These are phyloP conservation scores for Bubo blakistoni DNA, from an alignment of 2,113 vertebrate genomes.

Conservation along the genomic window DNA sequence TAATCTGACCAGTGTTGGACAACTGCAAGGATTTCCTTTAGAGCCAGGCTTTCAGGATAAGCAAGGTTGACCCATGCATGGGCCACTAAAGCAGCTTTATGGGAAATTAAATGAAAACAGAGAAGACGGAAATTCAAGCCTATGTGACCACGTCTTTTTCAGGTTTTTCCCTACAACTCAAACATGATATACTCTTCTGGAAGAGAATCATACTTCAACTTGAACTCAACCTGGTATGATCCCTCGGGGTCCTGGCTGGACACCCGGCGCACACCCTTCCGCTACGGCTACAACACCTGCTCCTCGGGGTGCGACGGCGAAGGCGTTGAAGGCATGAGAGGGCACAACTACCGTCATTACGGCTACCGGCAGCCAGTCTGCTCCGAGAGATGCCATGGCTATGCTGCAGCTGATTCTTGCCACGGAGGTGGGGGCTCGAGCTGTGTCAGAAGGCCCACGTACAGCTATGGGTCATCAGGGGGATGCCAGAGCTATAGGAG, in stretches of 20 bases:
- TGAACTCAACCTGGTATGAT: constrained; percentile 60
- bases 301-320: background rate
- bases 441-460: background rate
- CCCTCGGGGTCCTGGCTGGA: constrained; percentile 49
- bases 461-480: background rate
- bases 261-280: constrained; percentile 19
- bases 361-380: constrained; percentile 8
- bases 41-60: background rate
- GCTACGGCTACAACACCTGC: constrained; percentile 9
- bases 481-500: background rate
- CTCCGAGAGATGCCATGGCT: background rate
- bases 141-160: background rate
- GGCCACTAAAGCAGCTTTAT: background rate
- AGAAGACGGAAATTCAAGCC: background rate
- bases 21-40: background rate
- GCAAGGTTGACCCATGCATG: background rate
- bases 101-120: fast-evolving
- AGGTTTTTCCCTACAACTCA: background rate
- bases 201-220: constrained; percentile 59
- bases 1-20: fast-evolving
- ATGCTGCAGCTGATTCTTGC: fast-evolving
- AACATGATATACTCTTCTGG: constrained; percentile 47
- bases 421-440: fast-evolving
- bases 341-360: constrained; percentile 27
- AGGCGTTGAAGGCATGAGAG: background rate